These are phyloP conservation scores for Synergus umbraculus DNA, from an alignment of 2,888 invertebrate genomes.

Conservation along the genomic window DNA sequence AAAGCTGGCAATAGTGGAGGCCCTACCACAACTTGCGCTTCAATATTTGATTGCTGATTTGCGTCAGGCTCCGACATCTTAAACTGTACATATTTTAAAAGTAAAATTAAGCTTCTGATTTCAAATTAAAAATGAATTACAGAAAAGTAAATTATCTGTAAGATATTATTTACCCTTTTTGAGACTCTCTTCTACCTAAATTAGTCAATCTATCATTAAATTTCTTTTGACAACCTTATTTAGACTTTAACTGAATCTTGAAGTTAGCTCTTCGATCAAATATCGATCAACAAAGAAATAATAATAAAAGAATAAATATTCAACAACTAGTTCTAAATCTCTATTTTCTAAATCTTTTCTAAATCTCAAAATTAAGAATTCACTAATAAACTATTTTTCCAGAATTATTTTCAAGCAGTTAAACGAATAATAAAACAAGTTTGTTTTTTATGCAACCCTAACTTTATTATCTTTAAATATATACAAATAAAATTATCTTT, in stretches of 20 bases:
- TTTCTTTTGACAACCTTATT: background rate
- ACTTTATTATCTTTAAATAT: conserved; percentile 7
- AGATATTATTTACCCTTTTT: background rate
- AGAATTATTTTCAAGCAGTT: background rate
- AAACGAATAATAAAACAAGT: background rate
- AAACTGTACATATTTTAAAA: background rate
- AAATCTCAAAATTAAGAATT: too few species aligned
- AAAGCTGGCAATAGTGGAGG: conserved; percentile 13
- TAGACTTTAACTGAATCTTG: background rate
- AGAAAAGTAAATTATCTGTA: background rate
- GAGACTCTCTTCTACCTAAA: background rate
- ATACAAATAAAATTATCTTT: conserved; percentile 79
- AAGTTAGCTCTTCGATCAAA: background rate
- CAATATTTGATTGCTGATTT: background rate
- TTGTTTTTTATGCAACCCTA: background rate
- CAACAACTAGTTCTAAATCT: too few species aligned
- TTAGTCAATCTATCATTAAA: background rate
- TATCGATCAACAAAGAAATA: background rate
- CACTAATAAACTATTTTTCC: background rate
- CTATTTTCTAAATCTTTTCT: too few species aligned
- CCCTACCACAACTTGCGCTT: background rate
- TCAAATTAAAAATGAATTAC: background rate
- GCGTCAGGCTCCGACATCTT: background rate
- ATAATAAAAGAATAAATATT: background rate
- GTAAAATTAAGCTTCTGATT: background rate